Percentiles rank a stretch among this genome's conserved stretches.
These are phyloP conservation scores for Gadopsis bispinosus DNA, from an alignment of 2,797 vertebrate genomes.

Conservation along the genomic window DNA sequence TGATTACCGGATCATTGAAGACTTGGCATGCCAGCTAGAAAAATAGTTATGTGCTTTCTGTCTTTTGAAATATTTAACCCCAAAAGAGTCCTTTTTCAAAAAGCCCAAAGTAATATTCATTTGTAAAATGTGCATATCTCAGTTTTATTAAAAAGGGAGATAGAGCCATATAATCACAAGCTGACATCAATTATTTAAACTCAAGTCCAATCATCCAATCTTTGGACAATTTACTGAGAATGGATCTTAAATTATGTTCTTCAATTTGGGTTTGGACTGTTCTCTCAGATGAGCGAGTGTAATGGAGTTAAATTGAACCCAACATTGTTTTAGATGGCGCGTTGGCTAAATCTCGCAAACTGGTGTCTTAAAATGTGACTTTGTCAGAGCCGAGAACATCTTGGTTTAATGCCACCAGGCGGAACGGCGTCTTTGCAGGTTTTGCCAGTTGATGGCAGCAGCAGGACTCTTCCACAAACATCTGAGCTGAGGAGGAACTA, in stretches of 20 bases:
- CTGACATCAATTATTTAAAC: constrained; percentile 66
- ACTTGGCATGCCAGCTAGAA: constrained; percentile 33
- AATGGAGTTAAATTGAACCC: constrained; percentile 38
- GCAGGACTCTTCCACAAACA: constrained; percentile 62
- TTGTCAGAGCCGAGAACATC: constrained; percentile 17
- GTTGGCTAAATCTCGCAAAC: constrained; percentile 41
- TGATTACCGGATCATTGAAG: constrained; percentile 38
- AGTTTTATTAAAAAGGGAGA: constrained; percentile 68
- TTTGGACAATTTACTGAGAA: constrained; percentile 57
- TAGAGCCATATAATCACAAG: constrained; percentile 55
- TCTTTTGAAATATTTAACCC: constrained; percentile 63
- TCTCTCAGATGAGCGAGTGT: constrained; percentile 27
- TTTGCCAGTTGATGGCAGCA: constrained; percentile 80
- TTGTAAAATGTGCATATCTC: constrained; percentile 57
- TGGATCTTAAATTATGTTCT: constrained; percentile 36
- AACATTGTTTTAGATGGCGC: constrained; percentile 45
- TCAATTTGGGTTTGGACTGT: constrained; percentile 34
- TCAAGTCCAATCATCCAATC: constrained; percentile 59
- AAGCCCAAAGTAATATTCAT: constrained; percentile 49
- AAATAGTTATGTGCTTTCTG: constrained; percentile 38
- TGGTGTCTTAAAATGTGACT: constrained; percentile 32
- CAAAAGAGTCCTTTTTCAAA: constrained; percentile 50
- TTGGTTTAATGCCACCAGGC: constrained; percentile 4
- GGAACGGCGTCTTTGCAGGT: constrained; percentile 43
- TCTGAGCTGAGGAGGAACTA: background rate